Evolutionary conservation across 92 coral and sea anemone genomes (phyloP).

Genomic region (Zoanthus sansibaricus): DNA sequence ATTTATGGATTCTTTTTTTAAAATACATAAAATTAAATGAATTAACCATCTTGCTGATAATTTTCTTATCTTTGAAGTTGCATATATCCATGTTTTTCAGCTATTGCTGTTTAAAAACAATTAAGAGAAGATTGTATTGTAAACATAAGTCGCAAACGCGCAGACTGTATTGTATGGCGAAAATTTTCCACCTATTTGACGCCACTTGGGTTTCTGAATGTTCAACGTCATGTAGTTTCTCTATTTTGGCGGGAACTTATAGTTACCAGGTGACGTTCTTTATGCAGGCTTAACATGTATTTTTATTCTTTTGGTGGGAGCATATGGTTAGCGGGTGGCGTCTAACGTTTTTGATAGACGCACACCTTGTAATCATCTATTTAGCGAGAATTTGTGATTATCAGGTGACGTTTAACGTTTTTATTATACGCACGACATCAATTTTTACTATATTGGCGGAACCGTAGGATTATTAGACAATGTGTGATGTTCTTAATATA

Average conservation of each 20-base stretch:
- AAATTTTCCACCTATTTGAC: not conserved
- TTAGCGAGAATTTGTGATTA: not conserved
- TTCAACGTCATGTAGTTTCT: not conserved
- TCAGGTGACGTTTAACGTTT: not conserved
- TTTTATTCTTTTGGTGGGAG: not conserved
- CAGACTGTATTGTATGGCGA: not conserved
- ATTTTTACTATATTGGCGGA: not conserved
- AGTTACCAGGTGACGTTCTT: not conserved
- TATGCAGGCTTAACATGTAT: not conserved
- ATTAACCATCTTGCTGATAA: not conserved
- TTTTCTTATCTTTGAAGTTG: not conserved
- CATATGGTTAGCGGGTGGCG: not conserved
- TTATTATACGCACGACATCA: not conserved
- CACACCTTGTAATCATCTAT: not conserved
- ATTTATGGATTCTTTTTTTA: not conserved
- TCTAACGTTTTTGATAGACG: not conserved
- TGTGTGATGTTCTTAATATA: too few relatives aligned
- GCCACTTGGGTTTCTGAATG: not conserved
- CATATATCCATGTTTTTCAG: too few relatives aligned
- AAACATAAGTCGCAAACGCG: not conserved
- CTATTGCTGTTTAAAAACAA: too few relatives aligned
- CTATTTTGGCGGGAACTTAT: not conserved
- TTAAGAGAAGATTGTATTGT: too few relatives aligned
- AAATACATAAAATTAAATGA: too few relatives aligned
- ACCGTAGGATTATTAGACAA: not conserved